A percentile compares a stretch with the other conserved stretches of the same genome.
Conservation (phyloP, 1,140 invertebrate genomes). For the Hirudo medicinalis region DNA sequence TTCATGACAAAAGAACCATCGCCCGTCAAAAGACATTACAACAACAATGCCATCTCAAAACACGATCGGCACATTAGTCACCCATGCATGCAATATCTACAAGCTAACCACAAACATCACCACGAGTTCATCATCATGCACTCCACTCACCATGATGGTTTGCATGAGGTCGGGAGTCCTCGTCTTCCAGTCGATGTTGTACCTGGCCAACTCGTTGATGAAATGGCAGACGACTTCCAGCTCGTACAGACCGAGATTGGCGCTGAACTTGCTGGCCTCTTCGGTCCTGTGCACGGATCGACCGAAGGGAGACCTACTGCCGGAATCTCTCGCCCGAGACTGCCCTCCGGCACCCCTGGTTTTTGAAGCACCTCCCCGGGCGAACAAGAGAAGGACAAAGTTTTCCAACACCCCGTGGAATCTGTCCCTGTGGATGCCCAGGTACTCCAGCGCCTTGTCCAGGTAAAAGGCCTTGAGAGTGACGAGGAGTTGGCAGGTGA, state of each 20-base stretch:
- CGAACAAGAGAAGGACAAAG: background rate
- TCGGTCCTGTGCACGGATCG: background rate
- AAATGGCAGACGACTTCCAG: background rate
- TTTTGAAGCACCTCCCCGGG: background rate
- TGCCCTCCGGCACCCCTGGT: background rate
- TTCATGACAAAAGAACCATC: too few relatives aligned
- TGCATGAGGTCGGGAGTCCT: background rate
- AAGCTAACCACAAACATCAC: too few relatives aligned
- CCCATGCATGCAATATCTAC: too few relatives aligned
- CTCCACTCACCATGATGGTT: background rate
- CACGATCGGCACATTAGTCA: too few relatives aligned
- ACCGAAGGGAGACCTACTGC: background rate
- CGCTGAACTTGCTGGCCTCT: background rate
- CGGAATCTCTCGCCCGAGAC: background rate
- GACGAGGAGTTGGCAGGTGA: conserved; percentile 5
- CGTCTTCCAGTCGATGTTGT: background rate
- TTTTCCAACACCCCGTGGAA: background rate
- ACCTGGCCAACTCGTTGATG: background rate
- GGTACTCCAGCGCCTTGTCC: background rate
- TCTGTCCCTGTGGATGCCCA: conserved; percentile 6
- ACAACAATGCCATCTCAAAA: too few relatives aligned
- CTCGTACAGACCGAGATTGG: background rate
- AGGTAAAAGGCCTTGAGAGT: background rate
- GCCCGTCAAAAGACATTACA: too few relatives aligned
- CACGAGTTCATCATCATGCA: too few relatives aligned